Percentiles rank a stretch among this genome's conserved stretches.
Conservation (phyloP, 2,797 vertebrate species). For the Coilia nasus region DNA sequence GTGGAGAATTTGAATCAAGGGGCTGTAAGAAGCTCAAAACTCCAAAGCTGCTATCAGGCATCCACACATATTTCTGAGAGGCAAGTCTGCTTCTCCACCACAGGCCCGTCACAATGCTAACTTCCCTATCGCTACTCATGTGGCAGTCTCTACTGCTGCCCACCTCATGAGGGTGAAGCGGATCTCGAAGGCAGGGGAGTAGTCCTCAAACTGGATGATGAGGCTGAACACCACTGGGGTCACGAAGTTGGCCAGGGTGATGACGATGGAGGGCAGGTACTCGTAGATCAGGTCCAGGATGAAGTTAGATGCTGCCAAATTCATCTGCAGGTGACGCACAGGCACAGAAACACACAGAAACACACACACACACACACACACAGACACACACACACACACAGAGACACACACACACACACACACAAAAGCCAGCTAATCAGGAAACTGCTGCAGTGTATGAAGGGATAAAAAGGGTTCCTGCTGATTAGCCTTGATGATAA, state of each 20-base stretch:
- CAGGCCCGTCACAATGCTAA: no score
- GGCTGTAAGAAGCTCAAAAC: no score
- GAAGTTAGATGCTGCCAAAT: conserved; percentile 64
- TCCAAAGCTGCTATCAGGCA: no score
- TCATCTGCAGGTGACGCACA: background rate
- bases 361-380: conserved; percentile 13
- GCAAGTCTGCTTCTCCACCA: no score
- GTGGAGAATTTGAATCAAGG: no score
- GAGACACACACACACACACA: background rate
- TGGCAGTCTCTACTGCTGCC: conserved; percentile 22
- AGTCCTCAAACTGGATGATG: conserved; percentile 90
- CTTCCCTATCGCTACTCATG: no score
- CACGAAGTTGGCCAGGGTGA: conserved; percentile 91
- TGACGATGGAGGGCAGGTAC: conserved; percentile 95
- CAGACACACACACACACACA: background rate
- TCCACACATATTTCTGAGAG: no score
- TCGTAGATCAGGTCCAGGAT: conserved; percentile 83
- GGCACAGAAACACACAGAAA: background rate
- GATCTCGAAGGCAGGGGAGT: conserved; percentile 93
- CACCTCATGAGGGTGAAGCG: conserved; percentile 91
- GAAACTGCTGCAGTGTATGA: no score
- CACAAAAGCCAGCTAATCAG: background rate
- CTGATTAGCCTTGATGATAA: no score
- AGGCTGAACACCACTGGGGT: conserved; percentile 84
- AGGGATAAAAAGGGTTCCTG: no score